These are phyloP conservation scores for Microchrysa polita DNA, from an alignment of 2,888 invertebrate genomes.

Conservation along the genomic window DNA sequence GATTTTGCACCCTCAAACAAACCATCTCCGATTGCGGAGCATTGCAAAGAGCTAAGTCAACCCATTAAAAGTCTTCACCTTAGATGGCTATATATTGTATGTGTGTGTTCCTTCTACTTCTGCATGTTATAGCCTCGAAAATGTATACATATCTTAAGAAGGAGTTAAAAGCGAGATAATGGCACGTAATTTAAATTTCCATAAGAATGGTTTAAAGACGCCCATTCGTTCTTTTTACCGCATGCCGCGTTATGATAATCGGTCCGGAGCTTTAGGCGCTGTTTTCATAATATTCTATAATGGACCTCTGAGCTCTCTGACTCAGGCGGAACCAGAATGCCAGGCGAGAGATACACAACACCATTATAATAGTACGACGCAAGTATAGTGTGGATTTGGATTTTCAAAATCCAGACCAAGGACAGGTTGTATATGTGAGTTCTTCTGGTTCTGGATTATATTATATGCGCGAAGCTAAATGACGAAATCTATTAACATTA, in stretches of 20 bases:
- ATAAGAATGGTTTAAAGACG: slow-evolving; percentile 38
- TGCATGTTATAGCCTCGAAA: neutral
- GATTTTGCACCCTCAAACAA: neutral
- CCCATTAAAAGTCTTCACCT: slow-evolving; percentile 1
- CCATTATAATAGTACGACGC: too few relatives aligned
- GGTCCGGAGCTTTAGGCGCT: slow-evolving; percentile 7
- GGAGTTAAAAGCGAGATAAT: slow-evolving; percentile 41
- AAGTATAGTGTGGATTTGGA: neutral
- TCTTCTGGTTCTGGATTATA: too few relatives aligned
- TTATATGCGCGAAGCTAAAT: neutral
- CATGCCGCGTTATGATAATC: slow-evolving; percentile 41
- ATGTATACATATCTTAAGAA: slow-evolving; percentile 32
- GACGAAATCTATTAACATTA: slow-evolving; percentile 32
- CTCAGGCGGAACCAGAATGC: neutral
- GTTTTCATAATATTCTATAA: slow-evolving; percentile 4
- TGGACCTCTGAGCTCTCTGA: slow-evolving; percentile 1
- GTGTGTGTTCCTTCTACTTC: slow-evolving; percentile 21
- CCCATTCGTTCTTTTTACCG: slow-evolving; percentile 38
- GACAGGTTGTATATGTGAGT: too few relatives aligned
- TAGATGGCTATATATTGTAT: neutral
- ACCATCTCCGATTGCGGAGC: too few relatives aligned
- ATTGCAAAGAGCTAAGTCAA: neutral
- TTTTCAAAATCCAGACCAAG: neutral
- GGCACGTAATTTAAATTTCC: slow-evolving; percentile 42
- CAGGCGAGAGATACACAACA: neutral